Evolutionary conservation across 2,888 invertebrate genomes (phyloP).

Genomic region (Tuta absoluta): DNA sequence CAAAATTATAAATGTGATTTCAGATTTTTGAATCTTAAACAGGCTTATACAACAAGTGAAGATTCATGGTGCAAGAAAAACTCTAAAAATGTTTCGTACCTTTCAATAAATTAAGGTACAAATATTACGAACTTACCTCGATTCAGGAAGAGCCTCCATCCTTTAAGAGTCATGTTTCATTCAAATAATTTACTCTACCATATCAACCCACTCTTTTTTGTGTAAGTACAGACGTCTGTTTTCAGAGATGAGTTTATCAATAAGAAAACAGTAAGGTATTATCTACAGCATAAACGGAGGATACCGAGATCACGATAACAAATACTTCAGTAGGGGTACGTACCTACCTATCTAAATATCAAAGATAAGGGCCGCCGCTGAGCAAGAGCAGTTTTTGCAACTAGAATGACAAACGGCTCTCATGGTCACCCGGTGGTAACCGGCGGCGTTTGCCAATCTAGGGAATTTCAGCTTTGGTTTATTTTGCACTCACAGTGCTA

Average conservation of each 20-base stretch:
- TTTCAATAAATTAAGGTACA: background rate
- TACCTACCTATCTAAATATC: background rate
- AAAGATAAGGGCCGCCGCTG: background rate
- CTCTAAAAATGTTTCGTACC: no score
- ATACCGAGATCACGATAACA: background rate
- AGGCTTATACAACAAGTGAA: no score
- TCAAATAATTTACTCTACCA: constrained; percentile 37
- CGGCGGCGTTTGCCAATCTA: no score
- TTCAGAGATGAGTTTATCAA: constrained; percentile 23
- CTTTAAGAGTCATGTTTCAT: constrained; percentile 63
- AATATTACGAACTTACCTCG: constrained; percentile 51
- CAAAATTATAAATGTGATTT: no score
- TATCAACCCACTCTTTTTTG: background rate
- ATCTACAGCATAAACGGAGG: constrained; percentile 6
- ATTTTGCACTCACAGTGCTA: no score
- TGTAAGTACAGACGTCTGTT: background rate
- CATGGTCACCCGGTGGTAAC: no score
- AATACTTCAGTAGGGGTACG: background rate
- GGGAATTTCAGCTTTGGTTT: no score
- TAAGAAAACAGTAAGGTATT: constrained; percentile 3
- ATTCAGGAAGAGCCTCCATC: constrained; percentile 68
- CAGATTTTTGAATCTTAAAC: no score
- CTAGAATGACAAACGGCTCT: no score
- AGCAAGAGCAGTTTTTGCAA: no score
- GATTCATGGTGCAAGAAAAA: no score